Evolutionary conservation across 2,797 vertebrate genomes (phyloP), one percentile per base, ranked within the genome.

Genomic region (Chaetodon trifasciatus): DNA sequence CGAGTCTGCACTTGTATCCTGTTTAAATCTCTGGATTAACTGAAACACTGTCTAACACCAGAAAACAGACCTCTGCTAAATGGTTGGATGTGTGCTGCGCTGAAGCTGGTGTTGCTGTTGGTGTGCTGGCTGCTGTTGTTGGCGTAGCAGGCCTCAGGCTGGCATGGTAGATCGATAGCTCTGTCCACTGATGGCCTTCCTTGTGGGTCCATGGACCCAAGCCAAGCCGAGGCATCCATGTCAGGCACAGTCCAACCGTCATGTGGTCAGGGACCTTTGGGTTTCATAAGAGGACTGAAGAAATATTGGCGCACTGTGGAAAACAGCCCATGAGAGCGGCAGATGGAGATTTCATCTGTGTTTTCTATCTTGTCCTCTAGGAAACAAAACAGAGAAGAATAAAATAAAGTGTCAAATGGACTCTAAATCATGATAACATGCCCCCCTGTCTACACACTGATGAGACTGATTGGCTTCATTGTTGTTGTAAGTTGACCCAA

Each of bases 91-190:
- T 35, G 32, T 53, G 53, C 64, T 70, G 57, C 21, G 46, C 6
- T 76, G 49, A 69, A 56, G 78, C 61, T 6, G 16, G 44, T 57
- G 42, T 65, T 74, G 70, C 62, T 83, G 24, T 57, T 72, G 62
- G 46, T 40, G 64, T 46, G 23, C 49, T 58, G 35, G 47, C 24
- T 70, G 63, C 56, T 70, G 52, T 61, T 21, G 73, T 50, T 71
- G 55, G 42, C 35, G 9, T 8, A 8, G 21, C 53, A 71, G 65
- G 82, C 86, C 88, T 86, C 15, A 21, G 79, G 91, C 82, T 53
- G 58, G 47, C 71, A 61, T 57, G 67, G 37, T 32, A 83, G 81
- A 90, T 93, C 89, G 19, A 91, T 90, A 77, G 42, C 68, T 84
- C 65, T 83, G 68, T 88, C 79, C 74, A 55, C 84, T 86, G 86